These are phyloP conservation scores for Sebastes diaconus DNA, from an alignment of 2,797 vertebrate species.

Conservation along the genomic window DNA sequence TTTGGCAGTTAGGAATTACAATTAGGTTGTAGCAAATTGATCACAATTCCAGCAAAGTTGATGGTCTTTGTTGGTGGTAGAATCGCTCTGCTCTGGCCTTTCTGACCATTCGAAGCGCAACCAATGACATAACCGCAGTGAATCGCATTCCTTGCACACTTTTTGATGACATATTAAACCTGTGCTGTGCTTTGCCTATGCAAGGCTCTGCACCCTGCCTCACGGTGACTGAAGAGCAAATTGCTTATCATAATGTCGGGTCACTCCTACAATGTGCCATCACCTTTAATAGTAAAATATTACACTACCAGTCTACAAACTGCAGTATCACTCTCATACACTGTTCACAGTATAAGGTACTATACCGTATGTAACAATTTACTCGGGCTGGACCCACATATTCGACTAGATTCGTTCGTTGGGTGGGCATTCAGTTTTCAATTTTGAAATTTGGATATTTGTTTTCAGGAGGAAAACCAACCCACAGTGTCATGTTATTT, in stretches of 20 bases:
- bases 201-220: too few species aligned
- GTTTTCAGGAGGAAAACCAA: too few species aligned
- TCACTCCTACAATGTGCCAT: not conserved
- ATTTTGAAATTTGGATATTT: too few species aligned
- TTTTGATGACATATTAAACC: too few species aligned
- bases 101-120: not conserved
- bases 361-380: not conserved
- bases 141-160: not conserved
- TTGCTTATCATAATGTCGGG: not conserved
- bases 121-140: not conserved
- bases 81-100: not conserved
- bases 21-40: not conserved
- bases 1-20: conserved; percentile 4
- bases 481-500: too few species aligned
- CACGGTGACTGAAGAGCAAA: too few species aligned
- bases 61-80: not conserved
- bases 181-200: too few species aligned
- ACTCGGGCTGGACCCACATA: not conserved
- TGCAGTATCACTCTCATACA: not conserved
- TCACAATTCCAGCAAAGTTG: not conserved
- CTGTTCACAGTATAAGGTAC: not conserved
- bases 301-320: not conserved
- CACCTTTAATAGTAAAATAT: not conserved
- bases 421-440: not conserved
- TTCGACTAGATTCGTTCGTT: not conserved